Percentiles rank a stretch among this genome's conserved stretches.
Evolutionary conservation across 2,888 invertebrate species (phyloP).

Genomic region (Kryphioiulus occultus): DNA sequence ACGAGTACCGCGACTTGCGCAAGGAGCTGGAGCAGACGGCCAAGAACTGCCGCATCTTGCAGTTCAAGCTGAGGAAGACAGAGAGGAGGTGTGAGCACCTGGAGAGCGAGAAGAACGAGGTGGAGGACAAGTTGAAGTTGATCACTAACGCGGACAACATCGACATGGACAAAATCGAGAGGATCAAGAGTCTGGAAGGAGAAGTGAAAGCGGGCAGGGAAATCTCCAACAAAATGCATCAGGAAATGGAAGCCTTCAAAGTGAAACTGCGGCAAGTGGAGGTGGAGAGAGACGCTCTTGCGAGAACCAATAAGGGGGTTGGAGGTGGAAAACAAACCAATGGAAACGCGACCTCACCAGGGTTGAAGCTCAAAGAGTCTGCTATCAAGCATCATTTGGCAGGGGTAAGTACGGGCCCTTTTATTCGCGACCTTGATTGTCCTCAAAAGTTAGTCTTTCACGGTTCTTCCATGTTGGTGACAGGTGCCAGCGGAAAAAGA

Average conservation of each 20-base stretch:
- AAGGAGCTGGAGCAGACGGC: constrained; percentile 95
- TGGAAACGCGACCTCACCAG: neutral
- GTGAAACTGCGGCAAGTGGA: constrained; percentile 65
- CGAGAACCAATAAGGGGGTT: constrained; percentile 10
- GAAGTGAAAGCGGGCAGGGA: constrained; percentile 84
- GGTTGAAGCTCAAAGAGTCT: neutral
- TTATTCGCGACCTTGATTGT: neutral
- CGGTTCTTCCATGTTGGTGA: neutral
- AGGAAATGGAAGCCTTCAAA: constrained; percentile 74
- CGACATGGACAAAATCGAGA: constrained; percentile 57
- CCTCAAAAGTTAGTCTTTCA: neutral
- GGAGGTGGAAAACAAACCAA: neutral
- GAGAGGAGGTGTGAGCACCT: constrained; percentile 80
- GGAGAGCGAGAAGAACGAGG: constrained; percentile 82
- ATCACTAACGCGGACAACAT: constrained; percentile 60
- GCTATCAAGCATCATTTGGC: neutral
- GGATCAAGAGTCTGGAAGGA: constrained; percentile 84
- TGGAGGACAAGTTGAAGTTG: constrained; percentile 62
- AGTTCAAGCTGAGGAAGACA: constrained; percentile 95
- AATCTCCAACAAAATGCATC: constrained; percentile 69
- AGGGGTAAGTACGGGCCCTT: neutral
- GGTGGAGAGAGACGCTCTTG: constrained; percentile 51
- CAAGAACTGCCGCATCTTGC: constrained; percentile 97
- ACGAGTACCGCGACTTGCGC: constrained; percentile 92
- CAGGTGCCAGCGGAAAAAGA: neutral